These are phyloP conservation scores for Eulemur rufifrons DNA, from an alignment of 2,113 vertebrate species.

Conservation along the genomic window DNA sequence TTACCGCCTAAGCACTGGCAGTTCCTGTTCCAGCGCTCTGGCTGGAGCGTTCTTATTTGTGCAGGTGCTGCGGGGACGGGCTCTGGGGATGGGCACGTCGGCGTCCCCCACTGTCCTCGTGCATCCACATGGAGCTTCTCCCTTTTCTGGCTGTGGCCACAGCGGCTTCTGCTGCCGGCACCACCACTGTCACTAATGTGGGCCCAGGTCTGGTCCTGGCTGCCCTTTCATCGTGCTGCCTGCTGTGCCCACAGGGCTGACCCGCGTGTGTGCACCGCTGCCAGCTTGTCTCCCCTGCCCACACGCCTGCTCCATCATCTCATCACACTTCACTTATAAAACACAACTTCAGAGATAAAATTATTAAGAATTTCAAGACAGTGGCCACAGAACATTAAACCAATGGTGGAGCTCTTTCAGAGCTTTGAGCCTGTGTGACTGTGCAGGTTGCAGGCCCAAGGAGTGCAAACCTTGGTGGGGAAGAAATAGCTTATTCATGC, in stretches of 20 bases:
- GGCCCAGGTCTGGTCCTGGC: neutral
- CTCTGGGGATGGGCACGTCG: neutral
- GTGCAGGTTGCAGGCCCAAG: neutral
- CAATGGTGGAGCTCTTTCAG: neutral
- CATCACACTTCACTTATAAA: neutral
- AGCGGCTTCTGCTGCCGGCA: rapidly evolving
- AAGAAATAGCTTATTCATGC: neutral
- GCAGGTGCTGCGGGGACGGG: neutral
- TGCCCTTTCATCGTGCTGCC: neutral
- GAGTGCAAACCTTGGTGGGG: neutral
- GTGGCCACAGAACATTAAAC: neutral
- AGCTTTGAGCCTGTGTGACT: neutral
- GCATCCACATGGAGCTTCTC: neutral
- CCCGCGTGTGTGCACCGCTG: rapidly evolving
- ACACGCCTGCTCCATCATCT: neutral
- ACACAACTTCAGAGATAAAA: neutral
- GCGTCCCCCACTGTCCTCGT: neutral
- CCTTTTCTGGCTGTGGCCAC: neutral
- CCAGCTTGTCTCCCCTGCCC: neutral
- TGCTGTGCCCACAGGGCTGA: neutral
- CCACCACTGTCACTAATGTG: neutral
- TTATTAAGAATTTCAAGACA: neutral
- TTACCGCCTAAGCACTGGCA: neutral
- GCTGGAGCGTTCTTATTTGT: neutral
- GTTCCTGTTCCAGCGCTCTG: neutral